phyloP scores from a whole-genome alignment of 2,888 invertebrate genomes.

The Eilema griseolum region DNA sequence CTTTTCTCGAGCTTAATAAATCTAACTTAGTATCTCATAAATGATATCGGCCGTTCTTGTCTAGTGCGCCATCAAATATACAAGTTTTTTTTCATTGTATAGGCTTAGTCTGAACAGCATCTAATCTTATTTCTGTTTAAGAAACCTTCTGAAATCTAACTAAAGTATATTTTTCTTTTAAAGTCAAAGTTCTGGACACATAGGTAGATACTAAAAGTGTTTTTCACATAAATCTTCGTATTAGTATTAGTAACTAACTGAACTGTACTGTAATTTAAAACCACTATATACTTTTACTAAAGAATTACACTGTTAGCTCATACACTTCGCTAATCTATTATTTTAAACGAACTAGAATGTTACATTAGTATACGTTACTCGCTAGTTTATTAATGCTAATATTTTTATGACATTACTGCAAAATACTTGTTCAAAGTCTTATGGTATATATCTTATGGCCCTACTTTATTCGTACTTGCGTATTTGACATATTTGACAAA shows the following conservation, averaged over 20 bases:
- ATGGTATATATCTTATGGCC: too few species aligned
- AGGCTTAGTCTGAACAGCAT: slow-evolving; percentile 19
- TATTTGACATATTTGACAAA: too few species aligned
- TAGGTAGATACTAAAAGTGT: not conserved
- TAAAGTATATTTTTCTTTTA: slow-evolving; percentile 29
- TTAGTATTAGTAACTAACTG: not conserved
- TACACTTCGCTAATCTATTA: too few species aligned
- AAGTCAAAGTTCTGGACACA: slow-evolving; percentile 26
- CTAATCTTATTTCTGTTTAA: slow-evolving; percentile 37
- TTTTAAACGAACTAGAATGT: too few species aligned
- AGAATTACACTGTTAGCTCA: too few species aligned
- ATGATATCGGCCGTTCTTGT: not conserved
- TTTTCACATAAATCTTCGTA: not conserved
- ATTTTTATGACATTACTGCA: too few species aligned
- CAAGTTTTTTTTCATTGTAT: not conserved
- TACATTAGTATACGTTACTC: too few species aligned
- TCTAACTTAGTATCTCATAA: not conserved
- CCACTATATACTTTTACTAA: not conserved
- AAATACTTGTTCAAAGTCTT: too few species aligned
- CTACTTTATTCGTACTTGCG: too few species aligned
- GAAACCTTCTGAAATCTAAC: slow-evolving; percentile 29
- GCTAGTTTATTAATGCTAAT: too few species aligned
- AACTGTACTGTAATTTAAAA: not conserved
- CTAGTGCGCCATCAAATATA: not conserved
- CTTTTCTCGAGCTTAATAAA: not conserved